Evolutionary conservation across 2,888 invertebrate species (phyloP), one percentile per base, ranked within the genome.

Genomic region (Candidula unifasciata): DNA sequence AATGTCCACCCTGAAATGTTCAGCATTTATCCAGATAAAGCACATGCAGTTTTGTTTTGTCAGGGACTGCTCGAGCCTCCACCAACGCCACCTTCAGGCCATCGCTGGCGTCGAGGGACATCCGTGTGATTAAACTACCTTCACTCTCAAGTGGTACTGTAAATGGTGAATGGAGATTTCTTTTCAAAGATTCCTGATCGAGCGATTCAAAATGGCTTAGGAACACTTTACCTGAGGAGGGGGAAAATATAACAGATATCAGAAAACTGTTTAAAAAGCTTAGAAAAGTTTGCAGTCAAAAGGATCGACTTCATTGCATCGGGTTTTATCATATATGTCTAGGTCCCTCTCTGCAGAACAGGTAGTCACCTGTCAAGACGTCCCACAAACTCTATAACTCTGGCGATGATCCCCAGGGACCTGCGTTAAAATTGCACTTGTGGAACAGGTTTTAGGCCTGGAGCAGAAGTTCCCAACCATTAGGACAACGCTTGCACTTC

Each of bases 191-290:
- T 5, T 54, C 74, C n/a, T 74, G 74, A 54, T 74, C 74, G 3
- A 74, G 74, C 54, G 74, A 74, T 5, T 74, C 54, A 18, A 74
- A 74, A 30, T 74, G 54, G 54, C 74, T 74, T 5, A 74, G 16
- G 8, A 54, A 30, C 18, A 74, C 10, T 30, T 74, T 54, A 74
- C 74, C 74, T 74, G 74, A 16, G 27, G 13, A 18, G 18, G 30
- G 30, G 30, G 30, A 74, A 1, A 71, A 71, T 16, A 71, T 35
- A 24, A 60, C 6, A 16, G 18, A 24, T 60, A 24, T 60, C 21
- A 60, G n/a, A 60, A n/a, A 24, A 24, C 10, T n/a, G n/a, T n/a
- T n/a, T n/a, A n/a, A n/a, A n/a, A n/a, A n/a, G n/a, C n/a, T n/a
- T n/a, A n/a, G n/a, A n/a, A n/a, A n/a, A n/a, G n/a, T n/a, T n/a